Evolutionary conservation across 2,888 invertebrate species (phyloP), one percentile per base, ranked within the genome.

Genomic region (Stenchaetothrips biformis): DNA sequence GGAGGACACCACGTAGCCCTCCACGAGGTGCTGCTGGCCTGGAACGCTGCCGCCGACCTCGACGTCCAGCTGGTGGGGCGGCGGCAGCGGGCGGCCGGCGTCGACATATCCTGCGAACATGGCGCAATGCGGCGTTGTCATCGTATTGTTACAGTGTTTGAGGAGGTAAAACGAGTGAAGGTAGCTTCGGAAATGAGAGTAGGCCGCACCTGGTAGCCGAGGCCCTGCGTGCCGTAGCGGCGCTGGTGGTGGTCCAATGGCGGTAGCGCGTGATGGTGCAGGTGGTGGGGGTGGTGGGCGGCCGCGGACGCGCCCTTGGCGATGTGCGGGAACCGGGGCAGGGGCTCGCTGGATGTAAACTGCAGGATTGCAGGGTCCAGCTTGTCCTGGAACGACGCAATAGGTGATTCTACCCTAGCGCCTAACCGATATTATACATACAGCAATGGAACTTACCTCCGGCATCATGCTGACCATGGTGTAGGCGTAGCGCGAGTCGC

Each of bases 261-360:
- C 13, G 59, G 59, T 0, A 21, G 21, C 21, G 67, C 25, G 67
- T 74, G 67, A 25, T 74, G 67, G 21, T 21, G 21, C 21, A 21
- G 21, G 67, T 21, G 67, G n/a, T 7, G 18, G 62, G 18, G 18
- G 62, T 18, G n/a, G 67, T n/a, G 21, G 25, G 67, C 25, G 1
- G 67, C 7, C 67, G 67, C 25, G 0, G 67, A 11, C 25, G 67
- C 25, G 67, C 25, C 53, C 53, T 53, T 13, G 16, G 67, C 21
- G 67, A 74, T 74, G 67, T 74, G 67, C 21, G 21, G 67, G 67
- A 25, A 74, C 25, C 67, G 21, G 21, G 67, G 67, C 67, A 74
- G 67, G 59, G 59, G 18, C 67, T 74, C 67, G 67, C 21, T 11
- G 21, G 67, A 25, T 25, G 67, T 11, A 8, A 25, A 74, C 67